phyloP scores from a whole-genome alignment of 2,797 vertebrate genomes.

The Schizopygopsis pylzovi region DNA sequence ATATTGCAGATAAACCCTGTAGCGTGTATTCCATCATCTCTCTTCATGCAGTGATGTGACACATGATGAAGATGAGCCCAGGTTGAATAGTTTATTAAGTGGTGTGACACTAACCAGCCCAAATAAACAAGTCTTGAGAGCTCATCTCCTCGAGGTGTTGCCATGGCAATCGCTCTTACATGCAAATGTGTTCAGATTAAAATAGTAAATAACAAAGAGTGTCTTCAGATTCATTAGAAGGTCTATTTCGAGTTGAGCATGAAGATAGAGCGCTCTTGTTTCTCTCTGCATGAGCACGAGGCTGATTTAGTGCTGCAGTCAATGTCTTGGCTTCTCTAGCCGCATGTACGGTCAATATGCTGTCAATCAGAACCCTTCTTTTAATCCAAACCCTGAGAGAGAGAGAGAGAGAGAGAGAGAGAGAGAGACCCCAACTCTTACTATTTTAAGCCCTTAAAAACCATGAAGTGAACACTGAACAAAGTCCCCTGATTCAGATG shows the following conservation, averaged over 20 bases:
- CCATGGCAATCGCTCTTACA: neutral
- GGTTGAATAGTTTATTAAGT: neutral
- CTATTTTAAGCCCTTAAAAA: no score
- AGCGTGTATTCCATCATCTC: no score
- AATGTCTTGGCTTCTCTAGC: neutral
- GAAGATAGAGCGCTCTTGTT: neutral
- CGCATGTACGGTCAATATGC: no score
- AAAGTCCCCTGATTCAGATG: no score
- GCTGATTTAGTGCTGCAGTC: neutral
- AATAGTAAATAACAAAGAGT: conserved; percentile 5
- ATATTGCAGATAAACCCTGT: no score
- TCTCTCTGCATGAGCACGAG: neutral
- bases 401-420: no score
- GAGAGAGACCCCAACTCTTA: no score
- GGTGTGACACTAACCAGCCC: neutral
- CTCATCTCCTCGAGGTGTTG: neutral
- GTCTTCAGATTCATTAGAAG: conserved; percentile 16
- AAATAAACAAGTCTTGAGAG: neutral
- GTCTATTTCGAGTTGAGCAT: neutral
- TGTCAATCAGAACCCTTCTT: neutral
- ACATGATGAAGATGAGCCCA: neutral
- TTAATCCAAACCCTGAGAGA: neutral
- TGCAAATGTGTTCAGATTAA: neutral
- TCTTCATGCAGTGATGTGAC: neutral
- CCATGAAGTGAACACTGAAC: no score